phyloP scores from a whole-genome alignment of 2,797 vertebrate genomes.

The Lacerta agilis region DNA sequence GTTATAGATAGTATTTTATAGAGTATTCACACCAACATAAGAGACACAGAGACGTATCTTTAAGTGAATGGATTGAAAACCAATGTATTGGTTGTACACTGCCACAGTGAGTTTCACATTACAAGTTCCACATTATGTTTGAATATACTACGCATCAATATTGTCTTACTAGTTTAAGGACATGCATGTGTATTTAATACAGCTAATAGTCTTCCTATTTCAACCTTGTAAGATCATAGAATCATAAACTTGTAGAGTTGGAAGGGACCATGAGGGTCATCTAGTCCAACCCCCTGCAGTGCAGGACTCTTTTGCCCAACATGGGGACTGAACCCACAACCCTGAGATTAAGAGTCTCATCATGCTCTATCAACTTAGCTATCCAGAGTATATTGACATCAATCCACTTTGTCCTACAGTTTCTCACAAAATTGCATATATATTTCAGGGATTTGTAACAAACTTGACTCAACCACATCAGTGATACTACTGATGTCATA shows the following conservation, averaged over 20 bases:
- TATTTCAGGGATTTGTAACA: neutral
- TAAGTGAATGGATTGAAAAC: neutral
- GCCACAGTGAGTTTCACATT: neutral
- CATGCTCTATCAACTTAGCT: too few relatives aligned
- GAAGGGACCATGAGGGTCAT: too few relatives aligned
- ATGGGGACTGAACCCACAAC: too few relatives aligned
- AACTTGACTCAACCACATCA: conserved; percentile 26
- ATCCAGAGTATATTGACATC: conserved; percentile 15
- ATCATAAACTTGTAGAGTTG: too few relatives aligned
- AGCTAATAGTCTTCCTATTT: neutral
- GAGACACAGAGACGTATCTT: too few relatives aligned
- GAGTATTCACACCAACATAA: neutral
- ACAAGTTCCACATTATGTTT: neutral
- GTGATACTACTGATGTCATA: conserved; percentile 1
- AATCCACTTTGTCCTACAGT: neutral
- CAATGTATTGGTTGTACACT: neutral
- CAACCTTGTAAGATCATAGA: neutral
- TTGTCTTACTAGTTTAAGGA: neutral
- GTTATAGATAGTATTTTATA: too few relatives aligned
- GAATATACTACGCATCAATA: neutral
- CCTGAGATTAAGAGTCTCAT: too few relatives aligned
- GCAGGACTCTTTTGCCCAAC: too few relatives aligned
- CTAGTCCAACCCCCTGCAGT: too few relatives aligned
- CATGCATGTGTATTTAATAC: neutral
- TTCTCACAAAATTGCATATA: neutral